Percentiles rank a stretch among this genome's conserved stretches.
phyloP scores from a whole-genome alignment of 2,888 invertebrate genomes.

The Drosophila testacea region DNA sequence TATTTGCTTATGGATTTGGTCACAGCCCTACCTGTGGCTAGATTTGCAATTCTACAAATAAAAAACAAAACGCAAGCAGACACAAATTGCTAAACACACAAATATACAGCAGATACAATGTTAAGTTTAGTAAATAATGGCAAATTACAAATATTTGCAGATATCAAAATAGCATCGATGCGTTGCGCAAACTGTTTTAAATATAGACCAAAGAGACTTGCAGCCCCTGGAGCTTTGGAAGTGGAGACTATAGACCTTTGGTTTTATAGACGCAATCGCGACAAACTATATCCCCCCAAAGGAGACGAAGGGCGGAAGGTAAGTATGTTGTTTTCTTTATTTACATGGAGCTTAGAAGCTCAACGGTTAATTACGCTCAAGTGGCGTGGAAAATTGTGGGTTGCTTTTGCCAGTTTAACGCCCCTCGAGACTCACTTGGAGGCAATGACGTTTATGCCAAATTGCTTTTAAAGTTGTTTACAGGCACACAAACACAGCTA shows the following conservation, averaged over 20 bases:
- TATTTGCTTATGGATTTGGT: conserved; percentile 58
- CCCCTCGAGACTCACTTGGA: conserved; percentile 3
- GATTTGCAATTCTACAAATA: conserved; percentile 23
- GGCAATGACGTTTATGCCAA: conserved; percentile 73
- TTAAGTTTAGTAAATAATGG: conserved; percentile 62
- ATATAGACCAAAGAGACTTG: conserved; percentile 56
- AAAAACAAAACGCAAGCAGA: conserved; percentile 26
- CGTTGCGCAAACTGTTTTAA: conserved; percentile 61
- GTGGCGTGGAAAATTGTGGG: conserved; percentile 80
- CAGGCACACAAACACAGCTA: conserved; percentile 16
- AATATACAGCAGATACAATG: conserved; percentile 27
- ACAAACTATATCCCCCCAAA: not conserved
- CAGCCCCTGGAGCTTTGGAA: conserved; percentile 5
- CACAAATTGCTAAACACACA: conserved; percentile 43
- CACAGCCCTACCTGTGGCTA: conserved; percentile 33
- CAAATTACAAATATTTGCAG: conserved; percentile 71
- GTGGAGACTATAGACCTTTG: not conserved
- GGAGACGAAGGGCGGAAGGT: conserved; percentile 1
- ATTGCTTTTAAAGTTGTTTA: conserved; percentile 68
- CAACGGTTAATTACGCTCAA: conserved; percentile 78
- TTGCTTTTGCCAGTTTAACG: conserved; percentile 13
- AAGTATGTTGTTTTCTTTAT: conserved; percentile 41
- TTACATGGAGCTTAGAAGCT: conserved; percentile 70
- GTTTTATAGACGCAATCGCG: conserved; percentile 10
- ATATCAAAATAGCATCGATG: conserved; percentile 79